phyloP scores from a whole-genome alignment of 2,797 vertebrate genomes.

The Glyptemys insculpta region DNA sequence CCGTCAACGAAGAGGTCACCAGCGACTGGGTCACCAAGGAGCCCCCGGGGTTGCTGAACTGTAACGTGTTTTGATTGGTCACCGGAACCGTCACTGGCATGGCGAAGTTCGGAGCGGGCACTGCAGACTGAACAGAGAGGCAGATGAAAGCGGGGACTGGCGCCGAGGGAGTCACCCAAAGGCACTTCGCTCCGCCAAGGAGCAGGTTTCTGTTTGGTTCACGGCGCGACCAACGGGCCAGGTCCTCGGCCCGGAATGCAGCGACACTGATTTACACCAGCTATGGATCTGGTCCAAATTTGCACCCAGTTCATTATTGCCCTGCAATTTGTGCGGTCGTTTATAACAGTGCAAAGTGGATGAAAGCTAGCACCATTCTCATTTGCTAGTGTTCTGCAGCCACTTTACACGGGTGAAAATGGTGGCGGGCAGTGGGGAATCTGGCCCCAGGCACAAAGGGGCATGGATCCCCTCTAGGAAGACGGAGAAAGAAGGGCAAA shows the following conservation, averaged over 20 bases:
- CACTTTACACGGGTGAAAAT: background rate
- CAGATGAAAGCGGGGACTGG: background rate
- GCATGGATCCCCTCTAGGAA: background rate
- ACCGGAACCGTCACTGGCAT: constrained; percentile 98
- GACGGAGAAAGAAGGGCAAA: background rate
- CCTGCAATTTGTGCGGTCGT: background rate
- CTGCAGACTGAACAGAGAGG: constrained; percentile 86
- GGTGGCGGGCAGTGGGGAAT: background rate
- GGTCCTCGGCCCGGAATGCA: constrained; percentile 65
- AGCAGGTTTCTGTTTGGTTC: fast-evolving
- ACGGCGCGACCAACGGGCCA: constrained; percentile 26
- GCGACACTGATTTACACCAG: background rate
- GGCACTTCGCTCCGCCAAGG: background rate
- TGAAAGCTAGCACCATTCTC: background rate
- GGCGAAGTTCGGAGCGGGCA: constrained; percentile 94
- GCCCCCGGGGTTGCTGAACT: constrained; percentile 93
- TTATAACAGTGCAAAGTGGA: background rate
- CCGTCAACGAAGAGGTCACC: constrained; percentile 93
- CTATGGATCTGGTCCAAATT: background rate
- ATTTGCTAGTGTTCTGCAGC: background rate
- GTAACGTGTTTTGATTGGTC: constrained; percentile 93
- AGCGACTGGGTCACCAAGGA: constrained; percentile 94
- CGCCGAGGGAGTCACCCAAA: background rate
- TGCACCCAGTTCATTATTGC: background rate
- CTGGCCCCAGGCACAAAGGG: background rate